Conservation (phyloP, 2,113 vertebrate species). For the Embiotoca jacksoni region DNA sequence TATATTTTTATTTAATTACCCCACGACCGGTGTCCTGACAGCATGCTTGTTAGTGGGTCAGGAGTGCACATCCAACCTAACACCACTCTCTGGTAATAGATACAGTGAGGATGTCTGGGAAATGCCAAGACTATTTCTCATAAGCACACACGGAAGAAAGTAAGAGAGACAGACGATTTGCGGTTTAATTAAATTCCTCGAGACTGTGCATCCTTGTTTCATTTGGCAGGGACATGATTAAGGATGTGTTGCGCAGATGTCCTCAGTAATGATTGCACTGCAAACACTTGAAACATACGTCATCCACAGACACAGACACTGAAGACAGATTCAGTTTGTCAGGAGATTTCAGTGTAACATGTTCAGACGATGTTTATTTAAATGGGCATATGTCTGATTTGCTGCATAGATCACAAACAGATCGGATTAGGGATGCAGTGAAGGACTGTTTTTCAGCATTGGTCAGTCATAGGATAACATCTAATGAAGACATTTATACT, state of each 20-base stretch:
- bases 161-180: slow-evolving; percentile 22
- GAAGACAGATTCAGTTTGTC: slow-evolving; percentile 3
- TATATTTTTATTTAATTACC: slow-evolving; percentile 55
- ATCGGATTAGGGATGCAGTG: not conserved
- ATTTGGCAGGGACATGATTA: slow-evolving; percentile 61
- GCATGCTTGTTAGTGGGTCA: slow-evolving; percentile 52
- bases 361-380: slow-evolving; percentile 18
- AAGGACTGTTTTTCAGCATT: not conserved
- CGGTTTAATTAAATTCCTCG: slow-evolving; percentile 63
- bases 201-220: slow-evolving; percentile 47
- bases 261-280: slow-evolving; percentile 43
- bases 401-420: not conserved
- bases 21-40: slow-evolving; percentile 38
- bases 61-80: slow-evolving; percentile 35
- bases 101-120: slow-evolving; percentile 20
- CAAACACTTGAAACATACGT: slow-evolving; percentile 46
- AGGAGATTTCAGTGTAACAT: slow-evolving; percentile 3
- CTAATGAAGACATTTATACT: not conserved
- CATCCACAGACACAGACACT: slow-evolving; percentile 12
- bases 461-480: not conserved
- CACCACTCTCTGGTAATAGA: slow-evolving; percentile 45
- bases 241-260: slow-evolving; percentile 60
- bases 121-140: slow-evolving; percentile 15
- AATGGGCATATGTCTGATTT: slow-evolving; percentile 21
- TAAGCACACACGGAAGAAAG: slow-evolving; percentile 11